Percentiles rank a stretch among this genome's conserved stretches.
Conservation (phyloP, 2,797 vertebrate genomes). For the Crypturellus tataupa region DNA sequence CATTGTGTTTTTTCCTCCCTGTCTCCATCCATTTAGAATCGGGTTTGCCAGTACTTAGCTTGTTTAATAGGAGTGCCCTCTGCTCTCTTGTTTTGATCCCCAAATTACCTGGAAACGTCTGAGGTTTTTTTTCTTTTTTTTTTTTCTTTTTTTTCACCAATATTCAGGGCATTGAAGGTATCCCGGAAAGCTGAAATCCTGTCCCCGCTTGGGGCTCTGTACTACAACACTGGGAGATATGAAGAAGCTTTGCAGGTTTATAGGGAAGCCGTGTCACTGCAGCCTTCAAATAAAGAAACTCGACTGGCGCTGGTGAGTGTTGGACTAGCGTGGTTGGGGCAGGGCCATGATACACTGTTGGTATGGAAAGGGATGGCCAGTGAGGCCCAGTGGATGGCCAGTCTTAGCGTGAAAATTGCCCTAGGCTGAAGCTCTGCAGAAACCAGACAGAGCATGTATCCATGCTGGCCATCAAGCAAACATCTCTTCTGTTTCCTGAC, state of each 20-base stretch:
- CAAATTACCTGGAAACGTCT: background rate
- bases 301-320: slow-evolving; percentile 91
- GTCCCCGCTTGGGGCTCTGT: slow-evolving; percentile 92
- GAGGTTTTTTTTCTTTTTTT: too few species aligned
- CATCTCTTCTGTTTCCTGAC: background rate
- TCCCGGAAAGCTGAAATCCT: slow-evolving; percentile 90
- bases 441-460: background rate
- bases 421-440: too few species aligned
- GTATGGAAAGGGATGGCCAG: too few species aligned
- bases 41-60: background rate
- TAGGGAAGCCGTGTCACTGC: slow-evolving; percentile 86
- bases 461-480: rapidly evolving
- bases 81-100: rapidly evolving
- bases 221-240: slow-evolving; percentile 94
- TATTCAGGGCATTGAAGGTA: slow-evolving; percentile 89
- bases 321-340: rapidly evolving
- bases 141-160: background rate
- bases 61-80: background rate
- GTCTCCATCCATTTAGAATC: background rate
- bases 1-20: background rate
- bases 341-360: rapidly evolving
- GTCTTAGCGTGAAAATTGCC: background rate
- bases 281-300: slow-evolving; percentile 88
- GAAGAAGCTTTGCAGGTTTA: slow-evolving; percentile 93
- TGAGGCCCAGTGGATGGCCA: too few species aligned